A percentile compares a stretch with the other conserved stretches of the same genome.
These are phyloP conservation scores for Trichonephila clavata DNA, from an alignment of 1,140 invertebrate genomes.

Conservation along the genomic window DNA sequence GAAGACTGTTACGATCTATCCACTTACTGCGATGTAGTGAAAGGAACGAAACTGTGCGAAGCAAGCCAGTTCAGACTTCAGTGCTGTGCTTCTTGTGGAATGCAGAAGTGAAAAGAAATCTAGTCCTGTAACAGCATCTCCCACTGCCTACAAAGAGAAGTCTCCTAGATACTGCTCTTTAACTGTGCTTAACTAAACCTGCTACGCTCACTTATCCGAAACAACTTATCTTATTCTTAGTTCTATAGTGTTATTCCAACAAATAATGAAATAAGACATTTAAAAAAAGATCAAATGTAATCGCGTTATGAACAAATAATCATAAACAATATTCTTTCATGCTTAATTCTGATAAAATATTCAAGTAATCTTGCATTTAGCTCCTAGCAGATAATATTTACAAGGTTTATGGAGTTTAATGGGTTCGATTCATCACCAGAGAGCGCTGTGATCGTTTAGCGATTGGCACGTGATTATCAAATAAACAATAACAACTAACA, in stretches of 20 bases:
- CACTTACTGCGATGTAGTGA: conserved; percentile 65
- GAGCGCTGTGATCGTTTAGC: too few relatives aligned
- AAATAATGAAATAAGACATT: neutral
- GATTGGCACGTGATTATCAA: too few relatives aligned
- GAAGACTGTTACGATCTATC: conserved; percentile 68
- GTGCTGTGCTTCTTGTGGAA: conserved; percentile 66
- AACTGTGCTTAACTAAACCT: neutral
- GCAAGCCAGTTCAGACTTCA: conserved; percentile 68
- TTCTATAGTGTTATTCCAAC: neutral
- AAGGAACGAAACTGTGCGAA: conserved; percentile 58
- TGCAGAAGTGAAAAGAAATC: conserved; percentile 33
- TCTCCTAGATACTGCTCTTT: neutral
- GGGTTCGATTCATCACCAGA: too few relatives aligned
- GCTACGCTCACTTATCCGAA: neutral
- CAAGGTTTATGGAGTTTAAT: too few relatives aligned
- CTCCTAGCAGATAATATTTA: too few relatives aligned
- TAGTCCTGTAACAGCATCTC: conserved; percentile 36
- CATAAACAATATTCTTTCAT: too few relatives aligned
- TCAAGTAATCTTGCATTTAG: too few relatives aligned
- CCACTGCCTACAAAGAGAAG: conserved; percentile 54
- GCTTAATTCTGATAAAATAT: too few relatives aligned
- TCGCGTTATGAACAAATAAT: too few relatives aligned
- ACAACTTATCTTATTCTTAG: neutral
- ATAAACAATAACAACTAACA: too few relatives aligned
- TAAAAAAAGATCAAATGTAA: too few relatives aligned